Base-by-base conservation (phyloP, 1,140 invertebrate genomes). In the Choristoneura fumiferana region DNA sequence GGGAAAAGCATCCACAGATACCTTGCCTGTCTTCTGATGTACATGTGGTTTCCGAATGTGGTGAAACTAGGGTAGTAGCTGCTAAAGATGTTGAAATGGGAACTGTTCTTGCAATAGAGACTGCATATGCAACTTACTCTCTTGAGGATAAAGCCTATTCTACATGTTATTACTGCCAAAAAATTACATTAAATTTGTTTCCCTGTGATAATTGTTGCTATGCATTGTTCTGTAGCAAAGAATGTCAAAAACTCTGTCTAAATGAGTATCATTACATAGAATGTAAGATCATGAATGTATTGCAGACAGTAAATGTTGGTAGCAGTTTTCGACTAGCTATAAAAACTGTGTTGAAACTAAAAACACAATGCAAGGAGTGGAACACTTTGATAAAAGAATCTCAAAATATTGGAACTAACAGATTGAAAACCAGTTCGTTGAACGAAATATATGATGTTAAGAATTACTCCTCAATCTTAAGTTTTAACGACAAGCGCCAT, bases 211-310 rank as follows among this genome's bases (percentile, higher is more conserved):
- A 29, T 8, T 62, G 60, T 34, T 18, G 13, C 8, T 6, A 10
- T 6, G 39, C 33, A 3, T 33, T 62, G 15, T 62, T 62, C 36
- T 62, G 60, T 4, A 62, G 60, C 17, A 22, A 53, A 6, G n/a
- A 43, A 15, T 62, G 60, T 12, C 29, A 54, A 12, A 34, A 57
- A 8, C n/a, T 9, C 29, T 57, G 60, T 45, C 15, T 37, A n/a
- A 52, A 56, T 34, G 60, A 62, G 37, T 57, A 53, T 34, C 60
- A 62, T 8, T 40, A 17, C 13, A 39, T 53, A 13, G 54, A 62
- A 54, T 62, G 60, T 29, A 43, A 56, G 8, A 29, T 61, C 8
- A 15, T 56, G 15, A 33, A 18, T n/a, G 3, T 52, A 8, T 14
- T 49, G 5, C 22, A n/a, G 3, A 1, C 18, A 52, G 18, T 56